These are phyloP conservation scores for Ibycter americanus DNA, from an alignment of 2,797 vertebrate species.

Conservation along the genomic window DNA sequence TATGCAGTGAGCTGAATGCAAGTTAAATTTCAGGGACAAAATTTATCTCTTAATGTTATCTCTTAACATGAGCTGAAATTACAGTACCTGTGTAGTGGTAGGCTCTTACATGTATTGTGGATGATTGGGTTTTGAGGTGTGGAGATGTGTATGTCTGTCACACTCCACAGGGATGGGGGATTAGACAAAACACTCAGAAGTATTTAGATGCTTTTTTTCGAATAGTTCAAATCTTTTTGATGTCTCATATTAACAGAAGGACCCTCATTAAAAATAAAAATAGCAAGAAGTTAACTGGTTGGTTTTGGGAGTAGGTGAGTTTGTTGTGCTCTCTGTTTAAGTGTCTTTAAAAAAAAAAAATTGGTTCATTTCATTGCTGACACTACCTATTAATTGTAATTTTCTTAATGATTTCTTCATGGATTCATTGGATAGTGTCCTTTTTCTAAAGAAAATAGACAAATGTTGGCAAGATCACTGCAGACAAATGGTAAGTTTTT, in stretches of 20 bases:
- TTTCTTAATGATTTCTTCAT: slow-evolving; percentile 79
- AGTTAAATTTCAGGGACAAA: neutral
- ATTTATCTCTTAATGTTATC: neutral
- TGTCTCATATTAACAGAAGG: neutral
- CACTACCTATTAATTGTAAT: neutral
- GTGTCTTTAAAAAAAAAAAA: neutral
- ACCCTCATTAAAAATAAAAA: neutral
- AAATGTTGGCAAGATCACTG: slow-evolving; percentile 99
- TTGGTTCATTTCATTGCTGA: neutral
- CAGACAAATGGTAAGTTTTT: slow-evolving; percentile 94
- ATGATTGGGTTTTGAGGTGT: neutral
- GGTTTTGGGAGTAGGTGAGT: neutral
- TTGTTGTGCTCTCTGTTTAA: neutral
- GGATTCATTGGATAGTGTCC: slow-evolving; percentile 97
- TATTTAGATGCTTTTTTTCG: neutral
- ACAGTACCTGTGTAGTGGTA: neutral
- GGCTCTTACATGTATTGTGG: neutral
- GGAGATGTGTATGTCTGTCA: neutral
- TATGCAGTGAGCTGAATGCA: neutral
- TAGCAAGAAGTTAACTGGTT: neutral
- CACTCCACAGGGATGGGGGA: neutral
- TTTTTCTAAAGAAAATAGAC: slow-evolving; percentile 99
- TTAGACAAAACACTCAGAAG: neutral
- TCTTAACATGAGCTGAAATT: neutral
- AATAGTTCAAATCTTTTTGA: neutral